Conservation (phyloP, 2,113 vertebrate species). For the Diadophis punctatus region DNA sequence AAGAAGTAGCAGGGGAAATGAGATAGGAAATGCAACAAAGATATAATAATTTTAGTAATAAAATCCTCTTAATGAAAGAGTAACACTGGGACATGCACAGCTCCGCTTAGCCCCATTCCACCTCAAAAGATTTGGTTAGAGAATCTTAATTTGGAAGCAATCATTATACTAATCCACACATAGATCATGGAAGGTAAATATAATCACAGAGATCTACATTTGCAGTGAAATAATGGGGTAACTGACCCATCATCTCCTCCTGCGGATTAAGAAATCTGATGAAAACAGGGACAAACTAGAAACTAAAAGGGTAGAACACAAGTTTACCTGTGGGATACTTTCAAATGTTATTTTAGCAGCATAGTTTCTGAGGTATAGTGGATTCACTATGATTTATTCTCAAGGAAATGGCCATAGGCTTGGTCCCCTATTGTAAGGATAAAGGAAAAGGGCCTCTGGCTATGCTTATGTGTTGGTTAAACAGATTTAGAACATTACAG, state of each 20-base stretch:
- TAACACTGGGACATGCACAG: not conserved
- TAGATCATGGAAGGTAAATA: slow-evolving; percentile 43
- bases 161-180: slow-evolving; percentile 13
- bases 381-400: not conserved
- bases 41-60: not conserved
- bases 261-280: not conserved
- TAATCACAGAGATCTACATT: slow-evolving; percentile 31
- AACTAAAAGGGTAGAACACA: no score
- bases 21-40: not conserved
- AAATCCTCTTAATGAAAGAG: not conserved
- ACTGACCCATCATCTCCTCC: not conserved
- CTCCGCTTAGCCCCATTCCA: not conserved
- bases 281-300: not conserved
- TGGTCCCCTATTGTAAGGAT: not conserved
- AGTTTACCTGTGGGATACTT: not conserved
- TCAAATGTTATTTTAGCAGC: no score
- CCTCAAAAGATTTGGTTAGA: not conserved
- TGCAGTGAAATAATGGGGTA: not conserved
- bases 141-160: not conserved
- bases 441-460: slow-evolving; percentile 23
- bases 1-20: slow-evolving; percentile 29
- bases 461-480: slow-evolving; percentile 40
- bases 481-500: slow-evolving; percentile 71
- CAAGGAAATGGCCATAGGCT: not conserved
- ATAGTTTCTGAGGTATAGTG: not conserved